Conservation (phyloP, 1,140 invertebrate species). For the Aphidius gifuensis region DNA sequence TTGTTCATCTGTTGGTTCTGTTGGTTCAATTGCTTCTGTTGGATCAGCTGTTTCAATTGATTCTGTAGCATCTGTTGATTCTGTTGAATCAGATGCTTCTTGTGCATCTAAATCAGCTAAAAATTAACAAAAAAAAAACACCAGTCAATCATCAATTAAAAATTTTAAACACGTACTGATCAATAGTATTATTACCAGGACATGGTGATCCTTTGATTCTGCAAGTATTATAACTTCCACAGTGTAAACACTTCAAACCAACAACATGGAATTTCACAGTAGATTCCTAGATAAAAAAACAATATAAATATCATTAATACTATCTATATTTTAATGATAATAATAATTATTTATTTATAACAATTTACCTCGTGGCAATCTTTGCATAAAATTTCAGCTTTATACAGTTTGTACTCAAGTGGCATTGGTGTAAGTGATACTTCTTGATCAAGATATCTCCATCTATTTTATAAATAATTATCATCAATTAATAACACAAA, state of each 20-base stretch:
- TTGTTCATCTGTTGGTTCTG: no score
- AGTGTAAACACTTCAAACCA: slow-evolving; percentile 77
- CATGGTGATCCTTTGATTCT: slow-evolving; percentile 63
- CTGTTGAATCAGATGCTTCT: no score
- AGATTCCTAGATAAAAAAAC: slow-evolving; percentile 61
- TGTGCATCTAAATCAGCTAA: no score
- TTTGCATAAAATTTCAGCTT: slow-evolving; percentile 78
- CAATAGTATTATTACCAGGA: slow-evolving; percentile 39
- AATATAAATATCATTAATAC: slow-evolving; percentile 1
- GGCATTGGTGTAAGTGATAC: slow-evolving; percentile 78
- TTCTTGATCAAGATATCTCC: slow-evolving; percentile 79
- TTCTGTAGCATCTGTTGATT: no score
- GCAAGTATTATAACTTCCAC: slow-evolving; percentile 85
- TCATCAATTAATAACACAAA: no score
- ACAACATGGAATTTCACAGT: slow-evolving; percentile 80
- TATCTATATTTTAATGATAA: not conserved
- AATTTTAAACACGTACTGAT: not conserved
- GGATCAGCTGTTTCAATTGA: no score
- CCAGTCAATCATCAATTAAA: not conserved
- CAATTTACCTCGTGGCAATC: slow-evolving; percentile 78
- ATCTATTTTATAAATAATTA: slow-evolving; percentile 36
- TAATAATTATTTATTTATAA: slow-evolving; percentile 1
- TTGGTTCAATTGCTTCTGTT: no score
- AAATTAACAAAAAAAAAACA: no score
- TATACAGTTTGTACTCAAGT: slow-evolving; percentile 72